Conservation (phyloP, 2,113 vertebrate species). For the Anthoscopus minutus region DNA sequence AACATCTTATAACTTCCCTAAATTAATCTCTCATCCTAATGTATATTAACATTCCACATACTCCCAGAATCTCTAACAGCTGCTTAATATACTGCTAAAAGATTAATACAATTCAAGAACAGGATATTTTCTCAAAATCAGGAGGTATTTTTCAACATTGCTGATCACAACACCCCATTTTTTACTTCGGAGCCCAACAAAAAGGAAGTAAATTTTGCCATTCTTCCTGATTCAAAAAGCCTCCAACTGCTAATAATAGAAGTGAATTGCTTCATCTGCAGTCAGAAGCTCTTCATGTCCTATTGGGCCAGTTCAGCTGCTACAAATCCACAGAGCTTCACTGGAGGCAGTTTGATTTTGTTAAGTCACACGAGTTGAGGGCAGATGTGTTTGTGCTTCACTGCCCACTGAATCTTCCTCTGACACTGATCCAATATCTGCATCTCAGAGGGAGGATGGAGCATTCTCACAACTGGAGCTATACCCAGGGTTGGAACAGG, state of each 20-base stretch:
- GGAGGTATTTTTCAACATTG: background rate
- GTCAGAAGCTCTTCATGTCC: conserved; percentile 30
- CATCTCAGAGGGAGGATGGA: background rate
- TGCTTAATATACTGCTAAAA: background rate
- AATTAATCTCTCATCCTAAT: background rate
- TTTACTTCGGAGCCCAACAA: background rate
- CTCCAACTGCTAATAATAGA: conserved; percentile 39
- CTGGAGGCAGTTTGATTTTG: background rate
- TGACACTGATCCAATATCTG: background rate
- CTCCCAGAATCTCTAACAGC: background rate
- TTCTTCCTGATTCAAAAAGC: conserved; percentile 51
- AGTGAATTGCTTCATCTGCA: conserved; percentile 40
- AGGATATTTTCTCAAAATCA: background rate
- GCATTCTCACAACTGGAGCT: background rate
- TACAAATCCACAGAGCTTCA: background rate
- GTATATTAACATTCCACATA: background rate
- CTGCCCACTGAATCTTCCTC: background rate
- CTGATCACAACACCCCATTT: background rate
- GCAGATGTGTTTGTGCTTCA: background rate
- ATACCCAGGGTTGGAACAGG: background rate
- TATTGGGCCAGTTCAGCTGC: conserved; percentile 22
- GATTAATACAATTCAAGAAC: background rate
- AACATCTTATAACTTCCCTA: background rate
- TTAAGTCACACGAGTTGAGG: background rate
- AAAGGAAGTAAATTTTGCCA: conserved; percentile 44